A percentile compares a stretch with the other conserved stretches of the same genome.
phyloP scores from a whole-genome alignment of 2,888 invertebrate species.

The Thera britannica region DNA sequence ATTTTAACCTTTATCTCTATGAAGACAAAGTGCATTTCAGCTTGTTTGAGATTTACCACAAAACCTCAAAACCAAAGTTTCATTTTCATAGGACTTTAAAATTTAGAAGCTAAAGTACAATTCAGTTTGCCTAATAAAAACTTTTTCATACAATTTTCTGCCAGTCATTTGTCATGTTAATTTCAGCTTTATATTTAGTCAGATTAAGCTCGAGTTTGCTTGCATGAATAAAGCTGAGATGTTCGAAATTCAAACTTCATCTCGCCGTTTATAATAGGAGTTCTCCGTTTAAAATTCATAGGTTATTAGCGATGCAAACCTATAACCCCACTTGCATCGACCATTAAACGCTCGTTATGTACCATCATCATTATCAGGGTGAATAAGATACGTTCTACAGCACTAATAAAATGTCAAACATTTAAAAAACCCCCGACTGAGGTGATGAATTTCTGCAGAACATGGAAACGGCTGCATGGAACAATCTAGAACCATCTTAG shows the following conservation, averaged over 20 bases:
- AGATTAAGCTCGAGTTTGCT: constrained; percentile 15
- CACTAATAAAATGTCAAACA: too few species aligned
- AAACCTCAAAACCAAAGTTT: not conserved
- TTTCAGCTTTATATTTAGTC: constrained; percentile 19
- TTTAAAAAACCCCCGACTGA: too few species aligned
- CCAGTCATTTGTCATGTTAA: constrained; percentile 18
- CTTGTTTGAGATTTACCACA: not conserved
- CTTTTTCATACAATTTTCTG: constrained; percentile 5
- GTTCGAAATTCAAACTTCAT: constrained; percentile 7
- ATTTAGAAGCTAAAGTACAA: constrained; percentile 1
- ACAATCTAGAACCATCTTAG: too few species aligned
- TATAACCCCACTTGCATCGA: constrained; percentile 1
- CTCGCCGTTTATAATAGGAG: constrained; percentile 6
- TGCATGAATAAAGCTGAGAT: constrained; percentile 12
- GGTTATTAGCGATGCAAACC: constrained; percentile 25
- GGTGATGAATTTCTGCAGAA: too few species aligned
- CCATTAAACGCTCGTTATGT: not conserved
- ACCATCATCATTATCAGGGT: not conserved
- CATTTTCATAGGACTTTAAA: not conserved
- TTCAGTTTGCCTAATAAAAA: constrained; percentile 12
- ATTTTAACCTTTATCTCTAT: not conserved
- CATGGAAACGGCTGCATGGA: too few species aligned
- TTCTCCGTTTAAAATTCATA: constrained; percentile 26
- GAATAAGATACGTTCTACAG: not conserved
- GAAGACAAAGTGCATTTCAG: not conserved